Evolutionary conservation across 2,797 vertebrate genomes (phyloP), one percentile per base, ranked within the genome.

Genomic region (Aplochiton taeniatus): DNA sequence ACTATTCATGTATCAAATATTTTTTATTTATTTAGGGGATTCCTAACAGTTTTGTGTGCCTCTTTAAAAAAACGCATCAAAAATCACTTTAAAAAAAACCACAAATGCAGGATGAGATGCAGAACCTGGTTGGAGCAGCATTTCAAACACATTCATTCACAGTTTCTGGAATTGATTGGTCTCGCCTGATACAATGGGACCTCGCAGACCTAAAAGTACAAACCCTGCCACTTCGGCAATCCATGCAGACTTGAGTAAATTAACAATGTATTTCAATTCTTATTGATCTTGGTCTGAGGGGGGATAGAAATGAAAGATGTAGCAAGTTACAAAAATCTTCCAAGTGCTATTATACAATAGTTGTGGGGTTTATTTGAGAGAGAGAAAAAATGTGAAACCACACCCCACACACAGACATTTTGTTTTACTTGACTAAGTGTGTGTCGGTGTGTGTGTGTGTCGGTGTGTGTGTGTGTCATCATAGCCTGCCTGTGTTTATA

Each of bases 261-360:
- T 2, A 31, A 3, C 31, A 31, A 31, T 6, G 31, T 31, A 6
- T 31, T 31, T 31, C 31, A 2, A 31, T 6, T 31, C 2, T 31
- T 31, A 31, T 31, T 31, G 3, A 2, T 31, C 31, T 31, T 31
- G 31, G 31, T 31, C 31, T 3, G 31, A 31, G 31, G 31, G 31
- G 31, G 31, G 31, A 6, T 3, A 10, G 41, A 49, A 54, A 18
- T 41, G 19, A 55, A 0, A 19, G 48, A 43, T 49, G 51, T 49
- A 54, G 65, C 42, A 11, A 59, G 16, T 66, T 63, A 63, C 31
- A 73, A 54, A 55, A 57, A 62, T 74, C 58, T 74, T 80, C 61
- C 59, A 80, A 80, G 76, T 83, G 78, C 74, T 76, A 73, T 77
- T 73, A 83, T 64, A 68, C 47, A 61, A 44, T 61, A 53, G 49